Conservation (phyloP, 2,888 invertebrate genomes). For the Barypeithes pellucidus region DNA sequence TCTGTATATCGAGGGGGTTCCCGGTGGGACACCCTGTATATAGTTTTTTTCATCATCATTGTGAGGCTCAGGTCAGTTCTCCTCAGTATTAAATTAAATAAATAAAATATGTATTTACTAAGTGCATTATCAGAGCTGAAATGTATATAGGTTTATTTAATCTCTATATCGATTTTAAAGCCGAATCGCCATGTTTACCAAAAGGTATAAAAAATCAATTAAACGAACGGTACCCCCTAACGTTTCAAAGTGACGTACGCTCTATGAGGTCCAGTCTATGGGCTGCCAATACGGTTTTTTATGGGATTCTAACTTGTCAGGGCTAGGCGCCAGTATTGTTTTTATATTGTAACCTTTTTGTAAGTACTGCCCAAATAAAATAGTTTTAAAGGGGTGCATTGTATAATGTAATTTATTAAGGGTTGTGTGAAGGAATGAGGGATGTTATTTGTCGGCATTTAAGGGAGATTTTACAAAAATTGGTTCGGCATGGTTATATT, state of each 20-base stretch:
- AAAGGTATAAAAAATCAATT: conserved; percentile 45
- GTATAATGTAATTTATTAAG: conserved; percentile 23
- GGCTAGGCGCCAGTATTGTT: conserved; percentile 48
- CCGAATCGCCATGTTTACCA: conserved; percentile 5
- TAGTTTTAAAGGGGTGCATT: conserved; percentile 34
- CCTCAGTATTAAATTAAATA: no score
- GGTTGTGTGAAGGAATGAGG: conserved; percentile 13
- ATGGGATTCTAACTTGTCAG: conserved; percentile 40
- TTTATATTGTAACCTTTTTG: conserved; percentile 35
- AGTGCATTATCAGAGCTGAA: no score
- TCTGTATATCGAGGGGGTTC: no score
- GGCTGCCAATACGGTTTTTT: conserved; percentile 51
- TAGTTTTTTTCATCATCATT: no score
- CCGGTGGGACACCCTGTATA: no score
- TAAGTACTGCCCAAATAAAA: conserved; percentile 7
- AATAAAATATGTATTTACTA: no score
- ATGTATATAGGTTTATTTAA: conserved; percentile 2
- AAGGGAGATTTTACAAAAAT: background rate
- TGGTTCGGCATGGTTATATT: background rate
- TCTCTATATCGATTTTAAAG: background rate
- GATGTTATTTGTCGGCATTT: conserved; percentile 17
- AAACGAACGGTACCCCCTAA: conserved; percentile 30
- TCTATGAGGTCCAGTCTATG: conserved; percentile 45
- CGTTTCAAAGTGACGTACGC: conserved; percentile 39
- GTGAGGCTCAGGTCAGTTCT: no score